Evolutionary conservation across 2,888 invertebrate species (phyloP).

Genomic region (Auanema sp.): DNA sequence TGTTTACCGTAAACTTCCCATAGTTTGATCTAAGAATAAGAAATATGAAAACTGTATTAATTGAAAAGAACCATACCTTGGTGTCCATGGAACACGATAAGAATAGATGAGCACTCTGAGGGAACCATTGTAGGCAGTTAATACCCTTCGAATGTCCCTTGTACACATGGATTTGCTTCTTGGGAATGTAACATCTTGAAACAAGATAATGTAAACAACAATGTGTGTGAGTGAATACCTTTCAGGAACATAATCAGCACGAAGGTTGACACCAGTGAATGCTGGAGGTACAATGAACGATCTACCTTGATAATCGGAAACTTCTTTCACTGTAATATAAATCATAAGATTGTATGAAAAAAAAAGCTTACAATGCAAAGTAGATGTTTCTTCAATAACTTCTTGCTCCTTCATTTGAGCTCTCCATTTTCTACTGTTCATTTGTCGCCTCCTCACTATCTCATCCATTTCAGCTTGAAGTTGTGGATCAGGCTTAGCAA

Average conservation of each 20-base stretch:
- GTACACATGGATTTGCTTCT: conserved; percentile 69
- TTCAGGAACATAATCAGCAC: conserved; percentile 84
- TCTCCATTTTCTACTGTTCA: conserved; percentile 89
- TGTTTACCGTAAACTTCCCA: conserved; percentile 98
- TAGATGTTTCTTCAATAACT: conserved; percentile 53
- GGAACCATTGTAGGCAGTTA: conserved; percentile 91
- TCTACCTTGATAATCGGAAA: conserved; percentile 92
- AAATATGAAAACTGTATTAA: no score
- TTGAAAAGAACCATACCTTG: conserved; percentile 70
- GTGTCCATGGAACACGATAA: conserved; percentile 96
- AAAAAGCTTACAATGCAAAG: conserved; percentile 52
- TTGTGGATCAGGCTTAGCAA: conserved; percentile 87
- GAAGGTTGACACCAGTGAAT: conserved; percentile 85
- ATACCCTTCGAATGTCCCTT: conserved; percentile 95
- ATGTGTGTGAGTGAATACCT: conserved; percentile 9
- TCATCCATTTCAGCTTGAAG: conserved; percentile 92
- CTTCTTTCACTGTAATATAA: conserved; percentile 78
- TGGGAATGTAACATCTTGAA: conserved; percentile 43
- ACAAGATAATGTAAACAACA: neutral
- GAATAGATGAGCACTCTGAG: conserved; percentile 87
- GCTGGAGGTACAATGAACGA: conserved; percentile 90
- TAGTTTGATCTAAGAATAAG: conserved; percentile 73
- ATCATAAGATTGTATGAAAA: neutral
- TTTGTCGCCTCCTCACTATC: conserved; percentile 84
- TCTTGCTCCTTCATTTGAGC: conserved; percentile 94